These are phyloP conservation scores for Grammomys surdaster DNA, from an alignment of 2,113 vertebrate genomes.

Conservation along the genomic window DNA sequence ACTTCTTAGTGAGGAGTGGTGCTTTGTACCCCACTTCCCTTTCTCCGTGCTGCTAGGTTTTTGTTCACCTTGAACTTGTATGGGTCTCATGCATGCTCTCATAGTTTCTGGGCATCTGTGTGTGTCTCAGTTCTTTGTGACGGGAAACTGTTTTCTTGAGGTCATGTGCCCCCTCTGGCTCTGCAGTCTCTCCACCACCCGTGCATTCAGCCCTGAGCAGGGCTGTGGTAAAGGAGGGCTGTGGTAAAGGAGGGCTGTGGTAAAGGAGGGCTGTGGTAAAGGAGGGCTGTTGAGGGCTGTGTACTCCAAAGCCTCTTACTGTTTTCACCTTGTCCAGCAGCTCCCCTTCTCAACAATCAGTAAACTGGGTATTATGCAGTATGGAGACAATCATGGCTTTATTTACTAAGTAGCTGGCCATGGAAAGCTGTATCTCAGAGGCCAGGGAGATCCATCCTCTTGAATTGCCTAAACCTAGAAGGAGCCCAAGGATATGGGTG, in stretches of 20 bases:
- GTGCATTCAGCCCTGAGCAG: background rate
- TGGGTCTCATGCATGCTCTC: background rate
- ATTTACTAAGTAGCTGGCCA: conserved; percentile 20
- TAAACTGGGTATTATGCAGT: background rate
- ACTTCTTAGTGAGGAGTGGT: background rate
- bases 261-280: background rate
- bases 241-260: too few species aligned
- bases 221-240: too few species aligned
- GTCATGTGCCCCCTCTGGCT: background rate
- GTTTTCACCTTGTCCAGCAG: background rate
- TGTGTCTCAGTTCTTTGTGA: background rate
- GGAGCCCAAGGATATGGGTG: background rate
- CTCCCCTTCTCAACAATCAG: background rate
- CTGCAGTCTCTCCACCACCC: background rate
- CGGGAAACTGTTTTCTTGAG: background rate
- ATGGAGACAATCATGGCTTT: background rate
- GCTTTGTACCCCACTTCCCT: background rate
- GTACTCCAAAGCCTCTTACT: background rate
- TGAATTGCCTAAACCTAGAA: background rate
- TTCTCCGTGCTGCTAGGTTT: background rate
- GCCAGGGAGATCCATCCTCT: background rate
- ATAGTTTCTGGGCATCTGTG: background rate
- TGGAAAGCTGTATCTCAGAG: conserved; percentile 28
- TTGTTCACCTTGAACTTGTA: background rate
- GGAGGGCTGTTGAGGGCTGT: background rate